These are phyloP conservation scores for Camelus bactrianus DNA, from an alignment of 2,113 vertebrate genomes.

Conservation along the genomic window DNA sequence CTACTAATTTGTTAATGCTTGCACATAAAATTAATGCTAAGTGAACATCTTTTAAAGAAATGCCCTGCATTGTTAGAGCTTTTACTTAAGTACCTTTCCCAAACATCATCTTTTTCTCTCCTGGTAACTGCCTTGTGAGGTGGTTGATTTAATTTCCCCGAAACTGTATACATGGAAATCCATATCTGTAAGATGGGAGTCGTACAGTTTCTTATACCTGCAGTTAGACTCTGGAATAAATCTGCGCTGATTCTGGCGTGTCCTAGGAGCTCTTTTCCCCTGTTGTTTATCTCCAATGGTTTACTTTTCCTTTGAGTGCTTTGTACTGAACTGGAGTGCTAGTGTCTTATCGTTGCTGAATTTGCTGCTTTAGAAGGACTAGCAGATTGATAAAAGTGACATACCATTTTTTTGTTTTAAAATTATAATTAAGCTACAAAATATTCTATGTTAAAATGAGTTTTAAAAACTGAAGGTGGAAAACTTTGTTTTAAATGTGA, in stretches of 20 bases:
- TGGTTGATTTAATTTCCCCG: background rate
- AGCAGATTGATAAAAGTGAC: constrained; percentile 24
- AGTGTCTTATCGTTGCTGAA: background rate
- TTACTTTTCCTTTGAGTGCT: background rate
- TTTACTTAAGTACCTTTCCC: background rate
- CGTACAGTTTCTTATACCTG: background rate
- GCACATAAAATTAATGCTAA: background rate
- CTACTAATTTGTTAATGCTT: background rate
- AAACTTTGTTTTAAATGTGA: constrained; percentile 39
- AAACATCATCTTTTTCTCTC: background rate
- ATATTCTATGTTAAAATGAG: background rate
- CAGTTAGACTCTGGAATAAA: background rate
- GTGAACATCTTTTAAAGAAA: background rate
- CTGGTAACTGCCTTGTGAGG: background rate
- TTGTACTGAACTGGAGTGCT: background rate
- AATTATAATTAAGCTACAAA: background rate
- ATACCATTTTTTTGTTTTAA: background rate
- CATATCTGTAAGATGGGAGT: background rate
- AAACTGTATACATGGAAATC: background rate
- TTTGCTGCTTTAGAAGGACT: background rate
- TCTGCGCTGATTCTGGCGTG: background rate
- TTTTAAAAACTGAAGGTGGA: constrained; percentile 17
- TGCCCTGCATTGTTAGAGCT: background rate
- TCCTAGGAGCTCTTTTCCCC: background rate
- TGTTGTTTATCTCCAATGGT: background rate